phyloP scores from a whole-genome alignment of 2,888 invertebrate genomes.

The Hirtodrosophila alboralis region DNA sequence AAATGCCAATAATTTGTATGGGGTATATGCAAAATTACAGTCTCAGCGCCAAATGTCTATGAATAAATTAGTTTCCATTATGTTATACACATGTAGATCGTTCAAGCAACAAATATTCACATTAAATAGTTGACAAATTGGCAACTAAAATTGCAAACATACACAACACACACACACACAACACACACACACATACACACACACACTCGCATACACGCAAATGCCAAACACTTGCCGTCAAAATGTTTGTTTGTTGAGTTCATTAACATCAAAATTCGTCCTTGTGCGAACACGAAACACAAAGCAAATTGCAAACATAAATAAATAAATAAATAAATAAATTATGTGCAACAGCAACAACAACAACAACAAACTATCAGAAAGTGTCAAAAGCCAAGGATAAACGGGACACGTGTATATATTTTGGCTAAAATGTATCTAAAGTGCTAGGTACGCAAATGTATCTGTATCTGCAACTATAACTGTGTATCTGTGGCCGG shows the following conservation, averaged over 20 bases:
- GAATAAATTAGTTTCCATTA: constrained; percentile 69
- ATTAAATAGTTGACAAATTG: constrained; percentile 65
- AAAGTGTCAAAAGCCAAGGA: constrained; percentile 35
- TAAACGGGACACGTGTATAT: constrained; percentile 39
- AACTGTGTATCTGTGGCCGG: constrained; percentile 1
- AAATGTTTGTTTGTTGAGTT: constrained; percentile 72
- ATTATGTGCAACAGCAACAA: constrained; percentile 54
- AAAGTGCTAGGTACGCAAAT: constrained; percentile 1
- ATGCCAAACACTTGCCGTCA: constrained; percentile 54
- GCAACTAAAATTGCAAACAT: constrained; percentile 53
- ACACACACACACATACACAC: constrained; percentile 19
- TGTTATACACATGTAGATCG: constrained; percentile 55
- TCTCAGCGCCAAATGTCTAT: constrained; percentile 41
- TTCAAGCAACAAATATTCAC: constrained; percentile 47
- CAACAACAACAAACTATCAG: constrained; percentile 23
- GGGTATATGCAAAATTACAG: constrained; percentile 22
- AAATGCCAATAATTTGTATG: background rate
- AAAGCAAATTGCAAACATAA: constrained; percentile 64
- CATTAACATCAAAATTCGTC: constrained; percentile 73
- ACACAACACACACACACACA: constrained; percentile 42
- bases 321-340: constrained; percentile 56
- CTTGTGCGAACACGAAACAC: constrained; percentile 40
- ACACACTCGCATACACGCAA: constrained; percentile 25
- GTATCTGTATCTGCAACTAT: constrained; percentile 9
- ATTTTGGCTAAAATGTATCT: constrained; percentile 8